These are phyloP conservation scores for Calliopum simillimum DNA, from an alignment of 2,888 invertebrate species.

Conservation along the genomic window DNA sequence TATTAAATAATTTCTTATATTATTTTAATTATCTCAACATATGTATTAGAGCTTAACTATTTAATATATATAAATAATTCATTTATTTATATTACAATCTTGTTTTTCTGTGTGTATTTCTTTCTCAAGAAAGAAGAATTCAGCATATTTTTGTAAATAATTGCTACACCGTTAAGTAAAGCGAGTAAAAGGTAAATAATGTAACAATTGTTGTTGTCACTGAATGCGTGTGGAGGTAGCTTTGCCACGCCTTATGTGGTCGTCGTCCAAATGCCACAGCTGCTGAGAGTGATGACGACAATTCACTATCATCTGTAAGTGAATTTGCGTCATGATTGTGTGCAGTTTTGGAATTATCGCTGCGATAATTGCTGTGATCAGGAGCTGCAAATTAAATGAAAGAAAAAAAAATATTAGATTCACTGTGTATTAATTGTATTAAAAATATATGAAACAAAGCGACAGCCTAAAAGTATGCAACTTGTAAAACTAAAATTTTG, in stretches of 20 bases:
- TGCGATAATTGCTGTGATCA: constrained; percentile 63
- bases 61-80: constrained; percentile 23
- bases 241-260: constrained; percentile 2
- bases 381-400: constrained; percentile 53
- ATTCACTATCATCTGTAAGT: constrained; percentile 61
- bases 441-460: neutral
- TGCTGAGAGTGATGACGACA: constrained; percentile 19
- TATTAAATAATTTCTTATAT: constrained; percentile 1
- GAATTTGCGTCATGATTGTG: constrained; percentile 64
- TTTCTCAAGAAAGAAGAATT: too few species aligned
- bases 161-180: too few species aligned
- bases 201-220: neutral
- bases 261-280: constrained; percentile 16
- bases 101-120: neutral
- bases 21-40: neutral
- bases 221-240: neutral
- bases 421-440: neutral
- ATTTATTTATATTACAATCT: constrained; percentile 29
- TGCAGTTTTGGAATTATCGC: constrained; percentile 54
- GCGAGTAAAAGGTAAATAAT: too few species aligned
- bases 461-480: neutral
- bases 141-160: too few species aligned
- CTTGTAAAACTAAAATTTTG: too few species aligned
- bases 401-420: constrained; percentile 18
- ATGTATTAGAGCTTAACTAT: constrained; percentile 28